Conservation (phyloP, 1,140 invertebrate genomes). For the Polypedilum vanderplanki region DNA sequence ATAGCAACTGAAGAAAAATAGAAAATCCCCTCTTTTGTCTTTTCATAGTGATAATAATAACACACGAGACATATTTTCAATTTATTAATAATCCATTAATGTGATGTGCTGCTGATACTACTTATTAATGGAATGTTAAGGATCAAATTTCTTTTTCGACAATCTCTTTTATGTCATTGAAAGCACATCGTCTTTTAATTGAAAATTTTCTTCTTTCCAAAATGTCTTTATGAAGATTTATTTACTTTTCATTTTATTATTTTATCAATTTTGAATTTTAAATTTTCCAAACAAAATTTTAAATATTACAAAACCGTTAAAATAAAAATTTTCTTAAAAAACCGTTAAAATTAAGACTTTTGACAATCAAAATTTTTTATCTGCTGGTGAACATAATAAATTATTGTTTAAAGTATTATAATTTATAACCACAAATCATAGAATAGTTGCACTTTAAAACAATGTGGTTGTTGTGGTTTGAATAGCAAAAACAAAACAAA, state of each 20-base stretch:
- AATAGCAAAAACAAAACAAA: conserved; percentile 1
- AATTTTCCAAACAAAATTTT: too few relatives aligned
- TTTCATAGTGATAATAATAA: neutral
- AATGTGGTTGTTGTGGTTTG: neutral
- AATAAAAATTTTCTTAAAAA: too few relatives aligned
- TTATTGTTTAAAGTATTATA: too few relatives aligned
- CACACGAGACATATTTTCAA: neutral
- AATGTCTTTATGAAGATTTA: too few relatives aligned
- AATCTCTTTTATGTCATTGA: neutral
- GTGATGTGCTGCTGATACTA: neutral
- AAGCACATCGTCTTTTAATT: conserved; percentile 6
- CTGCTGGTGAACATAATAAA: too few relatives aligned
- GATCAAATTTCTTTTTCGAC: conserved; percentile 2
- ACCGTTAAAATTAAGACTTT: too few relatives aligned
- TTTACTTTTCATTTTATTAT: too few relatives aligned
- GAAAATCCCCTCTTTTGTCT: neutral
- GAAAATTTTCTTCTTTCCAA: neutral
- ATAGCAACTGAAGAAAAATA: neutral
- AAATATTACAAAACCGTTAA: too few relatives aligned
- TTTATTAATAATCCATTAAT: conserved; percentile 28
- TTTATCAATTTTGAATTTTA: too few relatives aligned
- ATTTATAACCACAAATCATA: too few relatives aligned
- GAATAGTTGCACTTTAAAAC: too few relatives aligned
- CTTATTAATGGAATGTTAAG: neutral
- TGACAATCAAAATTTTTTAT: too few relatives aligned